These are phyloP conservation scores for Neostethus bicornis DNA, from an alignment of 2,797 vertebrate species.

Conservation along the genomic window DNA sequence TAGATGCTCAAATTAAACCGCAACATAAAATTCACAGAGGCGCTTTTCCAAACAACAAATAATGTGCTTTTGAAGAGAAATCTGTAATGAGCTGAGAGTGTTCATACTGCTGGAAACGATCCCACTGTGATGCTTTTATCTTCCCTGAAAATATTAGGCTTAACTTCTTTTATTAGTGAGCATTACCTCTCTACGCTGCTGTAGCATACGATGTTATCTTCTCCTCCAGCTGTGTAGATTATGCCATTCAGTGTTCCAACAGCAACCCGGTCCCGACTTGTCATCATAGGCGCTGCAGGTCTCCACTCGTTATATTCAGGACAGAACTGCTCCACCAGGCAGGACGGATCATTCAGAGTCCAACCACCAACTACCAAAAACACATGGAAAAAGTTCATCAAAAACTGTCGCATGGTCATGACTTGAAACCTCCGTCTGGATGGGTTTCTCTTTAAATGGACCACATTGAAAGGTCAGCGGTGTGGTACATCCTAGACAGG, in stretches of 20 bases:
- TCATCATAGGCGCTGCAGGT: constrained; percentile 57
- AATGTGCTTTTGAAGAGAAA: constrained; percentile 16
- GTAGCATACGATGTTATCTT: constrained; percentile 56
- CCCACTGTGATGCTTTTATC: not conserved
- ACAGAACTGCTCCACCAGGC: constrained; percentile 66
- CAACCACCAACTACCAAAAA: constrained; percentile 64
- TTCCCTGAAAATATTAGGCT: not conserved
- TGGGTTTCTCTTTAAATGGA: not conserved
- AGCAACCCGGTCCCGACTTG: constrained; percentile 52
- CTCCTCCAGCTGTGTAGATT: constrained; percentile 63
- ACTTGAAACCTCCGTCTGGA: not conserved
- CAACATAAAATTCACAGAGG: constrained; percentile 16
- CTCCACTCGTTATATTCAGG: constrained; percentile 73
- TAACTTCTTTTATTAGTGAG: not conserved
- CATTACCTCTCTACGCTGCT: constrained; percentile 69
- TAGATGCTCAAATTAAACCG: constrained; percentile 10
- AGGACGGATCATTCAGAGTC: constrained; percentile 58
- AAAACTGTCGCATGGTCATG: not conserved
- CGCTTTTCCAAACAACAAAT: constrained; percentile 13
- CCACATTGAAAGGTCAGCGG: too few relatives aligned
- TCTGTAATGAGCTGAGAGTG: constrained; percentile 7
- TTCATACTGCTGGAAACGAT: not conserved
- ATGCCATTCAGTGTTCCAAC: constrained; percentile 57
- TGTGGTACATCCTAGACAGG: too few relatives aligned
- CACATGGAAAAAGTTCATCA: not conserved